A percentile compares a stretch with the other conserved stretches of the same genome.
phyloP scores from a whole-genome alignment of 2,113 vertebrate genomes.

The Copsychus sechellarum region DNA sequence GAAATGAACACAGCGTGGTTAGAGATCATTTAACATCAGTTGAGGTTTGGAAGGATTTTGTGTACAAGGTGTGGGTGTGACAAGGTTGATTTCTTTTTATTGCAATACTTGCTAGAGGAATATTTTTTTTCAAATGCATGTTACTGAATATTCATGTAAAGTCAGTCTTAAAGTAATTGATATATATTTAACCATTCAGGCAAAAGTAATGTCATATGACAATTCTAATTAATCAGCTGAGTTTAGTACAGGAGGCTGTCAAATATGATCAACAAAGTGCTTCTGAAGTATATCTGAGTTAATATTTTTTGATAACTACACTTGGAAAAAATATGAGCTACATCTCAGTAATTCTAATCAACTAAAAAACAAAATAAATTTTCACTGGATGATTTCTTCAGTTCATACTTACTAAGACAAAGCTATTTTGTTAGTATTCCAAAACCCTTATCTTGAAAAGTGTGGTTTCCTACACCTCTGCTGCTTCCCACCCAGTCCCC shows the following conservation, averaged over 20 bases:
- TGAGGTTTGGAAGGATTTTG: background rate
- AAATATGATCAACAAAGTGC: background rate
- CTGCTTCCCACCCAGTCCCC: background rate
- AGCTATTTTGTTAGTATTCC: background rate
- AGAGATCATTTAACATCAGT: background rate
- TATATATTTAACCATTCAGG: background rate
- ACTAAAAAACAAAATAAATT: background rate
- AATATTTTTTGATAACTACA: background rate
- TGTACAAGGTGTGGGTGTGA: background rate
- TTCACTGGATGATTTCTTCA: background rate
- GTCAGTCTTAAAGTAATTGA: background rate
- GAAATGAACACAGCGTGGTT: background rate
- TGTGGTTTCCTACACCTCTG: background rate
- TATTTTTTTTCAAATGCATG: background rate
- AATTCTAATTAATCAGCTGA: conserved; percentile 2
- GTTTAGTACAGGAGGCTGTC: background rate
- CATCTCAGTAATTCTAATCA: background rate
- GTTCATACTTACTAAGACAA: background rate
- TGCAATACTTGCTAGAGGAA: background rate
- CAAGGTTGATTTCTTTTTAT: background rate
- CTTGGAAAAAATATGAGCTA: background rate
- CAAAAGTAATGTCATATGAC: background rate
- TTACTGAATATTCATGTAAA: background rate
- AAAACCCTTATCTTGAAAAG: background rate
- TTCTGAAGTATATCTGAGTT: background rate